Evolutionary conservation across 2,797 vertebrate genomes (phyloP).

Genomic region (Manis javanica): DNA sequence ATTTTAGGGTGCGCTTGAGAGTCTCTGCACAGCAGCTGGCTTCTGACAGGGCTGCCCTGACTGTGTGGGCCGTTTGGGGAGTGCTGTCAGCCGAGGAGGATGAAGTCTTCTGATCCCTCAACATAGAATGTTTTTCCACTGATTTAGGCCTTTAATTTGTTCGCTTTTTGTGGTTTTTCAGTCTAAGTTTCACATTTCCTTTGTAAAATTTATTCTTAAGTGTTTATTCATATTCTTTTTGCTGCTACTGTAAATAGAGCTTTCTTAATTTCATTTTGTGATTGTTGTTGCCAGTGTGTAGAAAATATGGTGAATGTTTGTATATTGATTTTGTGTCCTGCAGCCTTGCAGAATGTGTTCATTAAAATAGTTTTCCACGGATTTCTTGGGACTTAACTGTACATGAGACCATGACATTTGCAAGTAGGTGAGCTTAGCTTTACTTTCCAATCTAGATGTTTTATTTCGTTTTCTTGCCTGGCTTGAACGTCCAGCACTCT

Average conservation of each 20-base stretch:
- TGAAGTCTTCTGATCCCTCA: background rate
- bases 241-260: background rate
- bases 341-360: background rate
- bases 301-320: background rate
- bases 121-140: background rate
- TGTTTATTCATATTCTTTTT: background rate
- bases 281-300: background rate
- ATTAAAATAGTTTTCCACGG: background rate
- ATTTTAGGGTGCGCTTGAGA: background rate
- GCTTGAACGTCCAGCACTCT: rapidly evolving
- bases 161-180: background rate
- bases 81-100: background rate
- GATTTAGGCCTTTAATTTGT: background rate
- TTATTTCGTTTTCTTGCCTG: background rate
- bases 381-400: background rate
- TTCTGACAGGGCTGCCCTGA: background rate
- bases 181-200: background rate
- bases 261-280: background rate
- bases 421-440: background rate
- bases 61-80: background rate
- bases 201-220: background rate
- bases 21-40: background rate
- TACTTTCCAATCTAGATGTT: background rate
- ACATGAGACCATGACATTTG: background rate
- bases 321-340: background rate